Evolutionary conservation across 2,888 invertebrate species (phyloP).

Genomic region (Pyrrhia umbra): DNA sequence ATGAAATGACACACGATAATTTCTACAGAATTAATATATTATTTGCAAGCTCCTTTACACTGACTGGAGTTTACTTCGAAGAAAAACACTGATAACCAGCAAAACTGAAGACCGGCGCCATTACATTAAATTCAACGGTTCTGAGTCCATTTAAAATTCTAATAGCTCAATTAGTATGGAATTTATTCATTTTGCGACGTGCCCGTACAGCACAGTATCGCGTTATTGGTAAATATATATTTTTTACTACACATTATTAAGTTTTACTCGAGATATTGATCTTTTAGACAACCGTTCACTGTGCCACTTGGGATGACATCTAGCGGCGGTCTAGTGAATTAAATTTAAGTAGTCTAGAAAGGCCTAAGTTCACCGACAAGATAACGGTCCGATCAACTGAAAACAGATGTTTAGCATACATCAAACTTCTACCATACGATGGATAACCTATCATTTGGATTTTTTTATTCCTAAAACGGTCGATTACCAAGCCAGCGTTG

Average conservation of each 20-base stretch:
- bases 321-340: constrained; percentile 33
- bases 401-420: too few relatives aligned
- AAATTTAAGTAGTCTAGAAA: too few relatives aligned
- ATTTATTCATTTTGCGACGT: constrained; percentile 46
- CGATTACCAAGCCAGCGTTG: too few relatives aligned
- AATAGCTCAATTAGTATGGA: constrained; percentile 53
- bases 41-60: not conserved
- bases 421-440: too few relatives aligned
- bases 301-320: constrained; percentile 41
- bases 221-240: constrained; percentile 16
- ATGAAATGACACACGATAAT: not conserved
- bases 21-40: constrained; percentile 8
- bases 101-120: constrained; percentile 17
- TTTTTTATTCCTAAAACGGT: too few relatives aligned
- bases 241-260: constrained; percentile 30
- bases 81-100: constrained; percentile 17
- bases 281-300: constrained; percentile 22
- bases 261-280: constrained; percentile 23
- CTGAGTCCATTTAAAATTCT: constrained; percentile 48
- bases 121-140: constrained; percentile 29
- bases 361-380: too few relatives aligned
- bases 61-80: constrained; percentile 5
- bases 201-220: constrained; percentile 4
- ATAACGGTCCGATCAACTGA: too few relatives aligned
- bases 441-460: too few relatives aligned